Percentiles rank a stretch among this genome's conserved stretches.
phyloP scores from a whole-genome alignment of 2,888 invertebrate genomes.

The Trisateles emortualis region DNA sequence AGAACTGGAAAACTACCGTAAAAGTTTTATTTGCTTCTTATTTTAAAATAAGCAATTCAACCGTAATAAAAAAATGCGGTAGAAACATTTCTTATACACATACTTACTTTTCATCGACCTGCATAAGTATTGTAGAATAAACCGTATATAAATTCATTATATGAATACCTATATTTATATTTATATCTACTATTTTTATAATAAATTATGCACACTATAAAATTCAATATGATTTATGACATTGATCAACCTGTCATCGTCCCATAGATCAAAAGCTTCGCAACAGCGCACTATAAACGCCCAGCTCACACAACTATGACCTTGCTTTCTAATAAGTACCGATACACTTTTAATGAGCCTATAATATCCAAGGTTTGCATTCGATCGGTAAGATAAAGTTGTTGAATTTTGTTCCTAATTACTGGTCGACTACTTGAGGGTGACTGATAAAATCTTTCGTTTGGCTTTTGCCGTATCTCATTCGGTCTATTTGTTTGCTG shows the following conservation, averaged over 20 bases:
- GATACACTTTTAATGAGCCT: conserved; percentile 81
- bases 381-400: conserved; percentile 72
- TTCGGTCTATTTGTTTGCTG: conserved; percentile 71
- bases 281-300: conserved; percentile 44
- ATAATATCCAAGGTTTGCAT: conserved; percentile 77
- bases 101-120: too few species aligned
- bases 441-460: conserved; percentile 66
- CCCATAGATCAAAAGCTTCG: conserved; percentile 73
- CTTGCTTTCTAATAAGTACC: conserved; percentile 81
- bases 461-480: conserved; percentile 65
- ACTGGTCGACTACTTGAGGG: conserved; percentile 59
- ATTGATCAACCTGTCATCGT: conserved; percentile 64
- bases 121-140: too few species aligned
- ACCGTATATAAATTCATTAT: too few species aligned
- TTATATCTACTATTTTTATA: not conserved
- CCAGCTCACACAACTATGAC: conserved; percentile 54
- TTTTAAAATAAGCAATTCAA: too few species aligned
- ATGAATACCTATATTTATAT: too few species aligned
- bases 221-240: conserved; percentile 32
- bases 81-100: too few species aligned
- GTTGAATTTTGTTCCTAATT: conserved; percentile 64
- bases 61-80: too few species aligned
- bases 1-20: not conserved
- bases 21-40: too few species aligned
- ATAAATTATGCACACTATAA: conserved; percentile 3